A percentile compares a stretch with the other conserved stretches of the same genome.
Evolutionary conservation across 2,113 vertebrate species (phyloP).

Genomic region (Henicopernis longicauda): DNA sequence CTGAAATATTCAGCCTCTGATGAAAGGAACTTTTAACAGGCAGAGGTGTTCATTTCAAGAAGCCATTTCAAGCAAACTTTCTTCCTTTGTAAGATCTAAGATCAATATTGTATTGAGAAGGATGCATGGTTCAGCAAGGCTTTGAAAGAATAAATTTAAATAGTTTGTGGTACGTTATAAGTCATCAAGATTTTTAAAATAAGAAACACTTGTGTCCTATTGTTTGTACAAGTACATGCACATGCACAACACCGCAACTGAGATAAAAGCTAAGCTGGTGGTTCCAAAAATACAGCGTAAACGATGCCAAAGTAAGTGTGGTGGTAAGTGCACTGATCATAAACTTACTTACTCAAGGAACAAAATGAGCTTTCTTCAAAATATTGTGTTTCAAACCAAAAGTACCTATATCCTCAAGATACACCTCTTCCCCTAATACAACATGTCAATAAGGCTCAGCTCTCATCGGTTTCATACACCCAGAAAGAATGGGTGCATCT

Average conservation of each 20-base stretch:
- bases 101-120: background rate
- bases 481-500: background rate
- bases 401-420: background rate
- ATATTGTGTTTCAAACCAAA: background rate
- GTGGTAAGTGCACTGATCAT: background rate
- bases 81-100: background rate
- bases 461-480: background rate
- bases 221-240: constrained; percentile 26
- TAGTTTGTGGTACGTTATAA: background rate
- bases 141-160: background rate
- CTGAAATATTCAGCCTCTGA: background rate
- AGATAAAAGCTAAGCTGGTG: constrained; percentile 6
- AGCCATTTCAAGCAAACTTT: background rate
- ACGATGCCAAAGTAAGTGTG: background rate
- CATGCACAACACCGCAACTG: background rate
- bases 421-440: background rate
- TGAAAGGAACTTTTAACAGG: background rate
- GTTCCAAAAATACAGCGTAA: background rate
- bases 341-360: background rate
- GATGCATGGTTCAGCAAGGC: background rate
- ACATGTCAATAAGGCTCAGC: background rate
- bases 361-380: background rate
- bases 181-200: constrained; percentile 40
- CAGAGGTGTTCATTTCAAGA: background rate
- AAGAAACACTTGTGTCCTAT: constrained; percentile 33